Base-by-base conservation (phyloP, 2,888 invertebrate species). In the Phoenoteleia sp. region DNA sequence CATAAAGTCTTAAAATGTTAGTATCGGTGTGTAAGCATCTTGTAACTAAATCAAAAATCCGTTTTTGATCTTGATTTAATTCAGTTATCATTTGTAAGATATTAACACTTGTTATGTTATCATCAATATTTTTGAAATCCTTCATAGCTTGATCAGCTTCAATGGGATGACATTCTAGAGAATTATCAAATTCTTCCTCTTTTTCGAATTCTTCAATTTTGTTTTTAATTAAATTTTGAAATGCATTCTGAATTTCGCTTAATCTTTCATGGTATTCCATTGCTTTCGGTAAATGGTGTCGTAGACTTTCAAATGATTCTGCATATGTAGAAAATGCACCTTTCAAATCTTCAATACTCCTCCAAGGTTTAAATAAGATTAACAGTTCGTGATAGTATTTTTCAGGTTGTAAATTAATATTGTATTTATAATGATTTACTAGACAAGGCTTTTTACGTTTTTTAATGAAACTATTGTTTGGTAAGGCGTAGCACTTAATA, bases 371-470 rank as follows among this genome's bases (percentile, higher is more conserved):
- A n/a, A n/a, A n/a, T 87, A 90, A 67, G 7, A 90, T 29, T 29
- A 90, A 62, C 7, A 91, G 47, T 7, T 87, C 84, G 45, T 81
- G 86, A 74, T 54, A 89, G 52, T 88, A 89, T 66, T 90, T 88
- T 79, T 91, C 89, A 60, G 89, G n/a, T n/a, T n/a, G n/a, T n/a
- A n/a, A n/a, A n/a, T n/a, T n/a, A n/a, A n/a, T n/a, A n/a, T n/a
- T n/a, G n/a, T n/a, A n/a, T n/a, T n/a, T n/a, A n/a, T n/a, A n/a
- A n/a, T n/a, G n/a, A n/a, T n/a, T n/a, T n/a, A 89, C 25, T 87
- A 42, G 39, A 85, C 79, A 17, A 1, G 21, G 23, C 21, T 36
- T 13, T 13, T 60, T 42, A 17, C 23, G 60, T 42, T 60, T 91
- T 91, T 1, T 91, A 0, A 60, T 39, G 13, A n/a, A 60, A 3